These are phyloP conservation scores for Hipposideros larvatus DNA, from an alignment of 2,797 vertebrate genomes.

Conservation along the genomic window DNA sequence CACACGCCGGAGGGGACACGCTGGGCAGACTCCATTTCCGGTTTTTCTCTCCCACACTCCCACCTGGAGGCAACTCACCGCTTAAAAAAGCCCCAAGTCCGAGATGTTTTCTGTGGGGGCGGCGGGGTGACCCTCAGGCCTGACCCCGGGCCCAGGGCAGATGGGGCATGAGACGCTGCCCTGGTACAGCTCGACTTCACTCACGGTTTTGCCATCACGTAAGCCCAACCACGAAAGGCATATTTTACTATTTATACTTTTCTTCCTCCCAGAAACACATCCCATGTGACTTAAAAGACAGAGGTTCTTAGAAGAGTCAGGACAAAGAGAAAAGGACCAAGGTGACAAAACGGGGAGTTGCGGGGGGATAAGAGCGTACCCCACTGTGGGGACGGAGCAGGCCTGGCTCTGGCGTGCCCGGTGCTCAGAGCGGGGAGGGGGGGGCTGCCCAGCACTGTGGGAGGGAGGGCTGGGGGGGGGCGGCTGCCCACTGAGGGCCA, in stretches of 20 bases:
- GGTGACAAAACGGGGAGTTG: background rate
- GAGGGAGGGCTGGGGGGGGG: too few relatives aligned
- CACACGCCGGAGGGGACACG: too few relatives aligned
- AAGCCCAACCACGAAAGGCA: background rate
- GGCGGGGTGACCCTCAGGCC: background rate
- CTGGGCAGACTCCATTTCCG: background rate
- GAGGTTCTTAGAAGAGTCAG: background rate
- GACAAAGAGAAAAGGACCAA: background rate
- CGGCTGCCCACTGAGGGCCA: background rate
- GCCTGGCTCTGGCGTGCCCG: too few relatives aligned
- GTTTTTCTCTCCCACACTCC: background rate
- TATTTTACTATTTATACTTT: too few relatives aligned
- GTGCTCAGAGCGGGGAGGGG: too few relatives aligned
- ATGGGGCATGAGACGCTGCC: background rate
- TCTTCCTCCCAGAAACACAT: background rate
- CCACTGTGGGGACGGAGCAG: too few relatives aligned
- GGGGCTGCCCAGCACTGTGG: too few relatives aligned
- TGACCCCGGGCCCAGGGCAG: background rate
- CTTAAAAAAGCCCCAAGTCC: background rate
- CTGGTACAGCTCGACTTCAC: background rate
- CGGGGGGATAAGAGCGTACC: background rate
- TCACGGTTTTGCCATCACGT: rapidly evolving
- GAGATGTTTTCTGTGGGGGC: background rate
- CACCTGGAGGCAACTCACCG: background rate
- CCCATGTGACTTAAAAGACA: too few relatives aligned